phyloP scores from a whole-genome alignment of 2,888 invertebrate genomes.

The Tupiocoris notatus region DNA sequence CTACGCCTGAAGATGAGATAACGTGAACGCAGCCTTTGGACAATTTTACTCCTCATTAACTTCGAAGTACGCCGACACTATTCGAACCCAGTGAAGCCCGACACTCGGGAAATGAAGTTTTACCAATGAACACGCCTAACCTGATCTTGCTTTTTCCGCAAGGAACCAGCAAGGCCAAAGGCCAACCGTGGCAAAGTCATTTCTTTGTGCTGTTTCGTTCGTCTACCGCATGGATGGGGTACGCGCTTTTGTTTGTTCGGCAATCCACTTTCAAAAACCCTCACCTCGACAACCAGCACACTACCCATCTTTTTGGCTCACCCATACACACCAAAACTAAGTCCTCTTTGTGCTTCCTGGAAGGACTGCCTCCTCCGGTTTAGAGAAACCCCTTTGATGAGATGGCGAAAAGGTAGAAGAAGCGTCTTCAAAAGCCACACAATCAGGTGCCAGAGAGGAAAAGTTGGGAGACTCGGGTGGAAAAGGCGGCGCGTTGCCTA shows the following conservation, averaged over 20 bases:
- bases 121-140: not conserved
- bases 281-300: not conserved
- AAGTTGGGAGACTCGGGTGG: not conserved
- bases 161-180: not conserved
- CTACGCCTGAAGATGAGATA: too few species aligned
- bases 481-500: not conserved
- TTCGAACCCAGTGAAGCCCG: not conserved
- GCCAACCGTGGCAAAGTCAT: not conserved
- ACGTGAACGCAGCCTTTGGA: not conserved
- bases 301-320: not conserved
- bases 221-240: not conserved
- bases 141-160: not conserved
- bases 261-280: not conserved
- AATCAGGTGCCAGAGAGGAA: not conserved
- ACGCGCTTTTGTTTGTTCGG: not conserved
- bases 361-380: not conserved
- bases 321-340: not conserved
- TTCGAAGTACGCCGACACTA: not conserved
- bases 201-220: not conserved
- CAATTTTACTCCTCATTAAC: not conserved
- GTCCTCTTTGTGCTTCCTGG: not conserved
- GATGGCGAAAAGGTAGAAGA: not conserved
- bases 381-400: not conserved
- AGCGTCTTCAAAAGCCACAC: not conserved
- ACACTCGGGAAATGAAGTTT: not conserved